phyloP scores from a whole-genome alignment of 1,140 invertebrate species.

The Calliphora vicina region DNA sequence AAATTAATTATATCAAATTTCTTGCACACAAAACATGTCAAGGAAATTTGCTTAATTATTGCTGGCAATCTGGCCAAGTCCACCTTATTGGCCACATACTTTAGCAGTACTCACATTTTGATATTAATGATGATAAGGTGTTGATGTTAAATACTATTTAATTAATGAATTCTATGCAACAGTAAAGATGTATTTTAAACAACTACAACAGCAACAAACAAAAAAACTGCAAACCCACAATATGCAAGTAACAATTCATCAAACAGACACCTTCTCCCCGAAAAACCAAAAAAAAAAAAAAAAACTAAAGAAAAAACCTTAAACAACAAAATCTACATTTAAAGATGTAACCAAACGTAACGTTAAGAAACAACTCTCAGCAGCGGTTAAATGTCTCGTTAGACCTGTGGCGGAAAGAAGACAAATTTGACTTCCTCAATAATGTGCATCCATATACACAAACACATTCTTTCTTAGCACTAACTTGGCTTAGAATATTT shows the following conservation, averaged over 20 bases:
- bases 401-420: conserved; percentile 32
- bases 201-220: conserved; percentile 6
- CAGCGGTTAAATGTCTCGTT: conserved; percentile 27
- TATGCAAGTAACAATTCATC: conserved; percentile 23
- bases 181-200: conserved; percentile 25
- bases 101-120: conserved; percentile 16
- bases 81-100: background rate
- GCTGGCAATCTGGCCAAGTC: too few species aligned
- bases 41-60: too few species aligned
- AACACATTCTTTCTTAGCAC: too few species aligned
- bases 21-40: too few species aligned
- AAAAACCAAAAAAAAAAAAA: background rate
- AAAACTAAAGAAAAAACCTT: background rate
- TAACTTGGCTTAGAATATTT: conserved; percentile 17
- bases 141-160: conserved; percentile 62
- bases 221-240: conserved; percentile 27
- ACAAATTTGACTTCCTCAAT: conserved; percentile 29
- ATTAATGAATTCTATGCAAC: conserved; percentile 55
- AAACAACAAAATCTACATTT: too few species aligned
- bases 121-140: conserved; percentile 61
- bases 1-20: too few species aligned
- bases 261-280: conserved; percentile 17
- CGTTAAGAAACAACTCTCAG: conserved; percentile 8
- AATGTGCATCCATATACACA: background rate
- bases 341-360: background rate